Base-by-base conservation (phyloP, 2,797 vertebrate genomes). In the Acipenser ruthenus region DNA sequence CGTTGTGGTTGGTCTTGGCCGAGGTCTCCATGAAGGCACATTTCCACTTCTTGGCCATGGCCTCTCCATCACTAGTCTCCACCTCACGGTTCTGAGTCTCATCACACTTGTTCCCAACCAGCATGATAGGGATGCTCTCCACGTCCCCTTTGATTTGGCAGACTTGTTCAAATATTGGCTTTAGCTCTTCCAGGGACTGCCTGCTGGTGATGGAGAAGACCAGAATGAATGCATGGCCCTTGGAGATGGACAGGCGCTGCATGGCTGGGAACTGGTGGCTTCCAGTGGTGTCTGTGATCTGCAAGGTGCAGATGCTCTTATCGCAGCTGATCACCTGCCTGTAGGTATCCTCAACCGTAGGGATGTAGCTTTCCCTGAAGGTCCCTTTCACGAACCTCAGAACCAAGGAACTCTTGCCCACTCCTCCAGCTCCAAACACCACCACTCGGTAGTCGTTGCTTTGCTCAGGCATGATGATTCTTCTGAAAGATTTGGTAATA, bases 1-100 rank as follows among this genome's bases (percentile, higher is more conserved):
- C 89, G 0, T 91, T 91, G 75, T 89, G 85, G 65, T 91, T 90
- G 8, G 82, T 84, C 81, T 91, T 91, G 71, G 90, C 90, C 1
- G 90, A 91, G 7, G 90, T 91, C 77, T 91, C 90, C 89, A 90
- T 89, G 71, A 91, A 91, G 69, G 89, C 89, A 58, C 90, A 91
- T 76, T 88, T 88, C 90, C 90, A 91, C 6, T 81, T 83, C 72
- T 85, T 88, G n/a, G 90, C 87, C 76, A 85, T 77, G 58, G 84
- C 87, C 75, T 91, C 90, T 1, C 87, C 90, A 60, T 88, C 90
- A 0, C 78, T 71, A 69, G 84, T 86, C 48, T 88, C 82, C 53
- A 91, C 82, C 77, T 91, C 90, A 4, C 89, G 75, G 52, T 71
- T 88, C 63, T 89, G 87, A 62, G 74, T 37, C 37, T 37, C 37